These are phyloP conservation scores for Agonopterix arenella DNA, from an alignment of 2,888 invertebrate genomes.

Conservation along the genomic window DNA sequence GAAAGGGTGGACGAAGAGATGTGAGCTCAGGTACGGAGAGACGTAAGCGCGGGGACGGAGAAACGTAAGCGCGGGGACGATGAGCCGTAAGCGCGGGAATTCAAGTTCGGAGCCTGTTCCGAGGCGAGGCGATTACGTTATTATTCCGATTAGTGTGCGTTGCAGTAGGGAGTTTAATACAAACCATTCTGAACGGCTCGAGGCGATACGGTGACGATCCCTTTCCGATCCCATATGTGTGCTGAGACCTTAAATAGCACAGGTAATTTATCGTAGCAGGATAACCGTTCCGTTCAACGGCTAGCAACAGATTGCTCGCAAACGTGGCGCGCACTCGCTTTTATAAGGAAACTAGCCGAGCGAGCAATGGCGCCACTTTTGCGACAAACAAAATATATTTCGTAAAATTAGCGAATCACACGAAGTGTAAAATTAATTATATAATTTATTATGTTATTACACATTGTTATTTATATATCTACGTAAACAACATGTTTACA, in stretches of 20 bases:
- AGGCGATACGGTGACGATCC: slow-evolving; percentile 7
- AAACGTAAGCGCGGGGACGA: slow-evolving; percentile 12
- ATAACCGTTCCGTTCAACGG: too few relatives aligned
- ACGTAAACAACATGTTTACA: too few relatives aligned
- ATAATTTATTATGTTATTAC: too few relatives aligned
- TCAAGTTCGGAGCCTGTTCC: slow-evolving; percentile 9
- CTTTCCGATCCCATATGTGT: neutral
- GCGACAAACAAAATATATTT: too few relatives aligned
- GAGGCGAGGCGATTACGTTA: slow-evolving; percentile 12
- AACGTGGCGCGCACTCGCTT: too few relatives aligned
- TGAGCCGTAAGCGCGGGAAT: slow-evolving; percentile 11
- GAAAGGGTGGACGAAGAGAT: neutral
- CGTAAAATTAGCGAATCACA: too few relatives aligned
- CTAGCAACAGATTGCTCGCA: too few relatives aligned
- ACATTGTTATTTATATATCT: too few relatives aligned
- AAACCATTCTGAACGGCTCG: slow-evolving; percentile 13
- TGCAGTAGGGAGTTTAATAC: slow-evolving; percentile 14
- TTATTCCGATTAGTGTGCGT: slow-evolving; percentile 14
- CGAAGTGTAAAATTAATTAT: too few relatives aligned
- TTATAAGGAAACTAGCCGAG: too few relatives aligned
- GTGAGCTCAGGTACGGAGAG: slow-evolving; percentile 10
- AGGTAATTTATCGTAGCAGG: too few relatives aligned
- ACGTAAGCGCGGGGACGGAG: slow-evolving; percentile 9
- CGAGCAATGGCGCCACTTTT: too few relatives aligned
- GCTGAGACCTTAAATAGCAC: neutral